Evolutionary conservation across 2,797 vertebrate species (phyloP), one percentile per base, ranked within the genome.

Genomic region (Spinus olivaceus): DNA sequence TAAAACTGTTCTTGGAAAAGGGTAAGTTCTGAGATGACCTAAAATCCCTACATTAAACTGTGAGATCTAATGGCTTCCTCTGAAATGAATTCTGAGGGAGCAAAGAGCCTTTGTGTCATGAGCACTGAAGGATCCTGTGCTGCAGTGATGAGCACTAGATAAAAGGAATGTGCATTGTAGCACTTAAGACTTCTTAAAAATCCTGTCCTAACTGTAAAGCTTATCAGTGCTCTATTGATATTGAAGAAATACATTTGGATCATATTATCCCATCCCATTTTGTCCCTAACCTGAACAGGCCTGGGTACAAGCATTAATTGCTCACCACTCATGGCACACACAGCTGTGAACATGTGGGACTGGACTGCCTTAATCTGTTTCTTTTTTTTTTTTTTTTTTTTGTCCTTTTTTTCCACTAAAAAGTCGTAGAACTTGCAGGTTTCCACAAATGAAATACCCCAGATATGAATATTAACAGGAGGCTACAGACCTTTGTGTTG

Each of bases 11-110:
- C 91, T 89, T 96, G 81, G 88, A 70, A 93, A 90, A 72, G 88
- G 92, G 80, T 94, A 95, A 76, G 57, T 93, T 96, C 81, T 83
- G 67, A 83, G 76, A 87, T 96, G 94, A 92, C 92, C 95, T 94
- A 49, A 95, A 92, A 91, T 92, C 56, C 64, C 59, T 76, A 35
- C 81, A 88, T 94, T 95, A 96, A 95, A 92, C 76, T 63, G 27
- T 72, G 82, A 93, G 85, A 83, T 91, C 83, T 93, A 93, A 95
- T 94, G 84, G 41, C 87, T 94, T 88, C 32, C 63, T 90, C 61
- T 92, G 47, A 92, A 95, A 94, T 91, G 72, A 94, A 81, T 94
- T 96, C 53, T 41, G 65, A 88, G 57, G 81, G 64, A 94, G 84
- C 64, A 61, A 71, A 92, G 42, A 94, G 59, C 46, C 63, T 91